phyloP scores from a whole-genome alignment of 2,888 invertebrate species.

The Acleris holmiana region DNA sequence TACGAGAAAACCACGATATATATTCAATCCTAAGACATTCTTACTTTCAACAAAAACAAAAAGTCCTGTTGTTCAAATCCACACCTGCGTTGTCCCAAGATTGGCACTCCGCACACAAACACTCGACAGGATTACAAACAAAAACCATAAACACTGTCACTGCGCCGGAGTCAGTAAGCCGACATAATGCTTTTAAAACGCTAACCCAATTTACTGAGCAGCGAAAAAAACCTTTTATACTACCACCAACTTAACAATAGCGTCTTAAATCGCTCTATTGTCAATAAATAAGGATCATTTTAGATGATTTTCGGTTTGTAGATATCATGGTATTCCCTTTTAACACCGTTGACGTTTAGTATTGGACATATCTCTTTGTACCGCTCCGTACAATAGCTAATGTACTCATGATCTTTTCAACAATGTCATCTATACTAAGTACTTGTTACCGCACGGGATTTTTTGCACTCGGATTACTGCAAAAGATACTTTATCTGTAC shows the following conservation, averaged over 20 bases:
- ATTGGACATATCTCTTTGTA: constrained; percentile 66
- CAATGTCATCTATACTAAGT: constrained; percentile 80
- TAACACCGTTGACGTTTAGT: constrained; percentile 68
- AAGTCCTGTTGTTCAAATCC: constrained; percentile 12
- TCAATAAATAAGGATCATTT: constrained; percentile 39
- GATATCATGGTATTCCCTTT: constrained; percentile 44
- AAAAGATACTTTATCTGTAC: constrained; percentile 18
- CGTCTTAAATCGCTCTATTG: constrained; percentile 37
- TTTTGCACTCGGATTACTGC: constrained; percentile 20
- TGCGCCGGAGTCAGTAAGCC: constrained; percentile 44
- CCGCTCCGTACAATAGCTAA: constrained; percentile 69
- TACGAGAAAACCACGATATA: too few species aligned
- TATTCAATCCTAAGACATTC: background rate
- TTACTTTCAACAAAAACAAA: constrained; percentile 22
- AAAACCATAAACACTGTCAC: constrained; percentile 60
- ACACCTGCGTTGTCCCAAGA: constrained; percentile 20
- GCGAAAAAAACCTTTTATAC: constrained; percentile 50
- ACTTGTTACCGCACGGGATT: constrained; percentile 51
- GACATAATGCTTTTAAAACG: constrained; percentile 64
- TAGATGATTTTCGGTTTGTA: constrained; percentile 7
- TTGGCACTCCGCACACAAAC: constrained; percentile 28
- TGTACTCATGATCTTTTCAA: constrained; percentile 81
- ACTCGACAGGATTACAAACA: constrained; percentile 50
- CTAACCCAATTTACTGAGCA: constrained; percentile 73
- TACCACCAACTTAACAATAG: constrained; percentile 31